Evolutionary conservation across 2,888 invertebrate species (phyloP).

Genomic region (Xanthorhoe designata): DNA sequence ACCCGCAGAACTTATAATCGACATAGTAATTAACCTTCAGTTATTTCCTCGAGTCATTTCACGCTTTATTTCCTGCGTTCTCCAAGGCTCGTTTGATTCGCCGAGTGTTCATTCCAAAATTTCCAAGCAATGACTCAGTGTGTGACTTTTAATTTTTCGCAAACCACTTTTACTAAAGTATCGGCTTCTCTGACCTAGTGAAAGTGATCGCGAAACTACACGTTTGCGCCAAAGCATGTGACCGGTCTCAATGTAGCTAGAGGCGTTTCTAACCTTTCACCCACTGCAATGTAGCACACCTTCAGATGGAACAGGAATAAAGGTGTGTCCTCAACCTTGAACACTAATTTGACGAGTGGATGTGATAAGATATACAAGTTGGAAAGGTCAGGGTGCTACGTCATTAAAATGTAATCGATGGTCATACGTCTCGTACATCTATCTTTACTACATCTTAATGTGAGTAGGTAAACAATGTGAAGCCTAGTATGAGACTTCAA

Average conservation of each 20-base stretch:
- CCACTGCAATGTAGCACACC: background rate
- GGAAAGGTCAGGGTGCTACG: conserved; percentile 16
- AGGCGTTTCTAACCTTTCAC: conserved; percentile 13
- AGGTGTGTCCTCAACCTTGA: background rate
- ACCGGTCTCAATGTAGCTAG: conserved; percentile 10
- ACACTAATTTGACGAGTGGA: background rate
- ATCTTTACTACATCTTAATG: conserved; percentile 2
- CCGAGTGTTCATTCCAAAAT: conserved; percentile 18
- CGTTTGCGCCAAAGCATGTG: conserved; percentile 6
- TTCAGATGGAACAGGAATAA: background rate
- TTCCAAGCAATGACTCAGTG: conserved; percentile 20
- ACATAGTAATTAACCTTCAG: conserved; percentile 40
- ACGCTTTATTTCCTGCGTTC: conserved; percentile 35
- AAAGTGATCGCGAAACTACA: conserved; percentile 11
- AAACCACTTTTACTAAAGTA: conserved; percentile 23
- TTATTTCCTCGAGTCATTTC: conserved; percentile 41
- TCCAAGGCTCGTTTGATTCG: conserved; percentile 29
- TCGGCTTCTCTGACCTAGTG: conserved; percentile 15
- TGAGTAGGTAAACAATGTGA: conserved; percentile 1
- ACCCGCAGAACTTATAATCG: conserved; percentile 34
- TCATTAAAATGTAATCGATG: conserved; percentile 12
- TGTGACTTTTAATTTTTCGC: conserved; percentile 13
- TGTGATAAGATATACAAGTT: conserved; percentile 14
- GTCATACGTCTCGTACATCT: background rate
- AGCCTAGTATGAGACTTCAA: background rate